Evolutionary conservation across 2,888 invertebrate species (phyloP).

Genomic region (Aleiodes alternator): DNA sequence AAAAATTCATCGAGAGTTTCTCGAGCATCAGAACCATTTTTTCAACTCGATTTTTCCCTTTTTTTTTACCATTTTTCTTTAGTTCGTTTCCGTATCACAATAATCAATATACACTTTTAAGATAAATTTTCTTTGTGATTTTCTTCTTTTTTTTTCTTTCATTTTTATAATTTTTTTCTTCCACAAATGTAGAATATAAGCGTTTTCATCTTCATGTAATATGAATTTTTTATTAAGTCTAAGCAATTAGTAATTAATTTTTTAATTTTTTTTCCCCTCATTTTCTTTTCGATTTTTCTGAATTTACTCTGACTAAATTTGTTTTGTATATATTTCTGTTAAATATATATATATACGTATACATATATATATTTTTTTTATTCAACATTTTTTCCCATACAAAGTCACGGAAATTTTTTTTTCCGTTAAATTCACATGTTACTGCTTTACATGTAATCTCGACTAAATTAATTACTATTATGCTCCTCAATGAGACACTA

Average conservation of each 20-base stretch:
- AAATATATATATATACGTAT: neutral
- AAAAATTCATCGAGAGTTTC: slow-evolving; percentile 9
- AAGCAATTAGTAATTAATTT: slow-evolving; percentile 40
- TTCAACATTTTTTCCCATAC: slow-evolving; percentile 48
- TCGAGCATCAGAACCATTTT: slow-evolving; percentile 19
- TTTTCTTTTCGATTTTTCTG: slow-evolving; percentile 29
- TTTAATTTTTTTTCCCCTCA: slow-evolving; percentile 44
- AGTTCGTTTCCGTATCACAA: slow-evolving; percentile 35
- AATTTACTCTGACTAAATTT: slow-evolving; percentile 58
- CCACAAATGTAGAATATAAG: slow-evolving; percentile 68
- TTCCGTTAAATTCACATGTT: neutral
- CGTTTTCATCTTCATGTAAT: slow-evolving; percentile 64
- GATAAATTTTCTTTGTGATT: slow-evolving; percentile 63
- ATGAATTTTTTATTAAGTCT: slow-evolving; percentile 43
- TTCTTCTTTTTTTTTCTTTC: slow-evolving; percentile 6
- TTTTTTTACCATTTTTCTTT: slow-evolving; percentile 47
- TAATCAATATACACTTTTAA: slow-evolving; percentile 52
- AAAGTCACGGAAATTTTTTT: slow-evolving; percentile 40
- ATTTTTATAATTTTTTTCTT: slow-evolving; percentile 54
- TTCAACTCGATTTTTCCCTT: slow-evolving; percentile 36
- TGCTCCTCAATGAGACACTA: slow-evolving; percentile 9
- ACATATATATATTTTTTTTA: neutral
- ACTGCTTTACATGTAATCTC: neutral
- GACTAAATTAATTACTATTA: slow-evolving; percentile 13
- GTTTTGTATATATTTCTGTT: slow-evolving; percentile 44